Base-by-base conservation (phyloP, 2,888 invertebrate species). In the Leptinotarsa rubiginosa region DNA sequence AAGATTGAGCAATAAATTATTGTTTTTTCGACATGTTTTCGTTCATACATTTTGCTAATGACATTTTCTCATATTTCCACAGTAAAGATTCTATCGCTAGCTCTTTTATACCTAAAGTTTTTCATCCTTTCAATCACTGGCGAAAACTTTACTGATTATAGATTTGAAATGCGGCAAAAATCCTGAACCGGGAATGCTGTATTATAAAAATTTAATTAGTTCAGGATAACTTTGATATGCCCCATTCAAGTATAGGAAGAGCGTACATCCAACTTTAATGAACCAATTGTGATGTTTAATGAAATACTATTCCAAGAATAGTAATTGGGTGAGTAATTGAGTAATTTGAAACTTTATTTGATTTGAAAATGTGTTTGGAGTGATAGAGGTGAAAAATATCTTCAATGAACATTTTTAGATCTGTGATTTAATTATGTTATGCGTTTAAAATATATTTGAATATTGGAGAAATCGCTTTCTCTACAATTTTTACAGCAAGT, bases 121-220 rank as follows among this genome's bases (percentile, higher is more conserved):
- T 65, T 47, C 49, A 65, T 65, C 16, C 18, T 20, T 65, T n/a
- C 20, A 65, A 56, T 56, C 22, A 47, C 20, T 65, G 47, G 5
- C 5, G 22, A 15, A 52, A 67, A 67, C 67, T 52, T 65, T 65
- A 49, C 65, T 67, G 67, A 67, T 67, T 67, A 65, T 66, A 22
- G 50, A 66, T 52, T 67, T 62, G 25, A 25, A 62, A 62, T 41
- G 41, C 68, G 52, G 54, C 56, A 54, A 68, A 68, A 68, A 68
- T 68, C n/a, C 31, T n/a, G 54, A 54, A 41, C 25, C 50, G n/a
- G 20, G 52, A 68, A 52, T 68, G 41, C 31, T 71, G 31, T 66
- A 54, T 65, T 54, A 66, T 66, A 41, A 41, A 41, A 71, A 71
- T 67, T 67, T 67, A 72, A 72, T 72, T 72, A 72, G 67, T 72